Percentiles rank a stretch among this genome's conserved stretches.
Conservation (phyloP, 2,888 invertebrate genomes). For the Invenusta paracnida region DNA sequence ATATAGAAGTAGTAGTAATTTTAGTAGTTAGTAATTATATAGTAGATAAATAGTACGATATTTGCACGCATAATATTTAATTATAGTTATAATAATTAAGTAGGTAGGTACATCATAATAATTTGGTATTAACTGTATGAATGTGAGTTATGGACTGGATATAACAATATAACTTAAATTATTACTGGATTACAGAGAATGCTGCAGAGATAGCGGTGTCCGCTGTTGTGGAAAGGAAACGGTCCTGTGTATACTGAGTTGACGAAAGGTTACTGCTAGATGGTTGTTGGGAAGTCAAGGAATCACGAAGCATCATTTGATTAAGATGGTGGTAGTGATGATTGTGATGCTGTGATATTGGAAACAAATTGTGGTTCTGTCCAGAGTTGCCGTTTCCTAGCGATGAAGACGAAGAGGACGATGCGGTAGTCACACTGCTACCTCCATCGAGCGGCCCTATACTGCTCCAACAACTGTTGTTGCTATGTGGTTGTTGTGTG, state of each 20-base stretch:
- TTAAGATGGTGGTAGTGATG: not conserved
- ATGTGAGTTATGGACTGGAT: too few relatives aligned
- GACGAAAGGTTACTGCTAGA: not conserved
- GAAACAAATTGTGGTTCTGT: not conserved
- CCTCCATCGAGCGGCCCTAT: not conserved
- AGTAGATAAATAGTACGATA: too few relatives aligned
- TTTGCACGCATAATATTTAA: too few relatives aligned
- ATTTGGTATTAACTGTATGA: too few relatives aligned
- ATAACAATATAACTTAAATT: too few relatives aligned
- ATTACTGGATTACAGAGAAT: constrained; percentile 3
- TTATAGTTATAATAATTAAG: too few relatives aligned
- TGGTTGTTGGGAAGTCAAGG: constrained; percentile 29
- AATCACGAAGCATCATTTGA: constrained; percentile 13
- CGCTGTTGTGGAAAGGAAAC: not conserved
- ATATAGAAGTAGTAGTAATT: too few relatives aligned
- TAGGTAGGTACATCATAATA: not conserved
- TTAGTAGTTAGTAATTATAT: too few relatives aligned
- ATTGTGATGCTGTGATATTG: not conserved
- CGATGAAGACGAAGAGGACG: not conserved
- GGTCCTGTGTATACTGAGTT: not conserved
- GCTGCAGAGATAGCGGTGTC: not conserved
- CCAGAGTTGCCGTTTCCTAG: not conserved
- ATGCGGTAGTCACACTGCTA: not conserved
- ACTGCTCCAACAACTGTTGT: too few relatives aligned
- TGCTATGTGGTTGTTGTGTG: too few relatives aligned